Evolutionary conservation across 2,113 vertebrate species (phyloP), one percentile per base, ranked within the genome.

Genomic region (Gallinago media): DNA sequence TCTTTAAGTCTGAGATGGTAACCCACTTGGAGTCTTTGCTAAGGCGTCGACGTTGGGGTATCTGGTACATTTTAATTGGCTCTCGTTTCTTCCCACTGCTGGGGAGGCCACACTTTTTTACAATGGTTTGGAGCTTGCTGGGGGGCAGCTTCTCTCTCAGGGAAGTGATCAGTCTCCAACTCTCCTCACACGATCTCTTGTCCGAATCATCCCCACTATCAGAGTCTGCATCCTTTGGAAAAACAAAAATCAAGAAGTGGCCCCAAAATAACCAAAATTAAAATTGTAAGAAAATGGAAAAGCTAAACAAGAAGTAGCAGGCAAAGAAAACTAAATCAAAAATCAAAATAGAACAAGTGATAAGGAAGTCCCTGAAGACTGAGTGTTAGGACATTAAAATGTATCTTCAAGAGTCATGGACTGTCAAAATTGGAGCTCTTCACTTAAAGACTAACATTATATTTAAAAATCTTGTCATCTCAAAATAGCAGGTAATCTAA

Each of bases 131-230:
- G 87, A 99, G 97, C 98, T 99, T 99, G 99, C 99, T 99, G 97
- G 99, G 99, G 93, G 99, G 99, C 92, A 99, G 99, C 98, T 99
- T 99, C 98, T 99, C 99, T 98, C 99, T 99, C 98, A 99, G 97
- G 97, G 99, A 99, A 97, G 99, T 99, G 97, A 99, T 99, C 98
- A 99, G 98, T 98, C 99, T 99, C 99, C 99, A 99, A 98, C 99
- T 99, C 98, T 99, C 99, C 97, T 99, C 99, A 90, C 99, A 99
- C 96, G 99, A 99, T 97, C 99, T 99, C 99, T 99, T 99, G 99
- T 99, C 99, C 98, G 99, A 99, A 98, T 99, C 99, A 98, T 99
- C 99, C 94, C 99, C 99, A 99, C 99, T 99, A 99, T 99, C 99
- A 98, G 99, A 99, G 98, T 99, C 99, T 98, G 99, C 99, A 97